Evolutionary conservation across 2,888 invertebrate genomes (phyloP).

Genomic region (Rhogogaster chlorosoma): DNA sequence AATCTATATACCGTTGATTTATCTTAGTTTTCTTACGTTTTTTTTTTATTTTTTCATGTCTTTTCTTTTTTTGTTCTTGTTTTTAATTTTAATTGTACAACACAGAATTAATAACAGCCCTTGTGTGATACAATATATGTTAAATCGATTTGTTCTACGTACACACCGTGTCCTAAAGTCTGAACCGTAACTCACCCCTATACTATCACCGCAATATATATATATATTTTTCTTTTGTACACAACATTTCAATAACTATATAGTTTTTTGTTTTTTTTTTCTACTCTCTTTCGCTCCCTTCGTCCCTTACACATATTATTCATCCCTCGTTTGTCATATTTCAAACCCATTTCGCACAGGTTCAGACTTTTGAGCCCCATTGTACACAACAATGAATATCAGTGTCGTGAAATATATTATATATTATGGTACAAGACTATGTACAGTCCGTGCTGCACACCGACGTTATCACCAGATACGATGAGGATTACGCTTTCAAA

Average conservation of each 20-base stretch:
- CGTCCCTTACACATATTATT: neutral
- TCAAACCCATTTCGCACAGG: neutral
- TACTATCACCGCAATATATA: slow-evolving; percentile 38
- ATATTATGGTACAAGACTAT: slow-evolving; percentile 47
- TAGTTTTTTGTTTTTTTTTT: slow-evolving; percentile 2
- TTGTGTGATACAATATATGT: slow-evolving; percentile 45
- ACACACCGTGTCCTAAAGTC: slow-evolving; percentile 34
- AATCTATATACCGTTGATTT: slow-evolving; percentile 21
- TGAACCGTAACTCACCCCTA: slow-evolving; percentile 32
- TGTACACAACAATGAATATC: slow-evolving; percentile 37
- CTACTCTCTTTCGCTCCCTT: slow-evolving; percentile 18
- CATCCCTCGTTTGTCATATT: neutral
- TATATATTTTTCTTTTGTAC: slow-evolving; percentile 30
- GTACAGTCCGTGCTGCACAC: slow-evolving; percentile 31
- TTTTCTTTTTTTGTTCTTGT: slow-evolving; percentile 16
- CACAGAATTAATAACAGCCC: slow-evolving; percentile 47
- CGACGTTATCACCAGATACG: slow-evolving; percentile 16
- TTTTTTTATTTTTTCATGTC: slow-evolving; percentile 33
- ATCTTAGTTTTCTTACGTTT: neutral
- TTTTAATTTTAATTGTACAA: slow-evolving; percentile 29
- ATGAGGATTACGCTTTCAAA: slow-evolving; percentile 26
- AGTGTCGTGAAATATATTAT: slow-evolving; percentile 30
- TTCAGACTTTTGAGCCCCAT: slow-evolving; percentile 34
- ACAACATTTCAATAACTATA: slow-evolving; percentile 21
- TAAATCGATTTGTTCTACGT: slow-evolving; percentile 12